These are phyloP conservation scores for Pteruthius melanotis DNA, from an alignment of 2,113 vertebrate genomes.

Conservation along the genomic window DNA sequence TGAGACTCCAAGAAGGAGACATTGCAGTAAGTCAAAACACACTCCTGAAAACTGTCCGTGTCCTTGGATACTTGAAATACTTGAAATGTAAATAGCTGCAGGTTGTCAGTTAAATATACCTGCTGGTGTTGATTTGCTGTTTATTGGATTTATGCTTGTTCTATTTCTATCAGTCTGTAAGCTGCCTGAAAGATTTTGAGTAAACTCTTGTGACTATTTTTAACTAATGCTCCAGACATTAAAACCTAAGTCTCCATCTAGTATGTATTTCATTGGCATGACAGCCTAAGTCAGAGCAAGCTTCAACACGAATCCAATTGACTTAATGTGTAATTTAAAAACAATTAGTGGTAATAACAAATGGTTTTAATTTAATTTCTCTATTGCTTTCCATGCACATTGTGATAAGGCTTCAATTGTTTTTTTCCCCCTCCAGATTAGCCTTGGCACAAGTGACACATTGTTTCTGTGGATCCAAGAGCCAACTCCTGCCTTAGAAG, in stretches of 20 bases:
- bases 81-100: background rate
- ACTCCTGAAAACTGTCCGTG: background rate
- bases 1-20: conserved; percentile 90
- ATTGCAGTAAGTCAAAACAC: conserved; percentile 82
- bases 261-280: background rate
- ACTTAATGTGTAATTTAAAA: conserved; percentile 68
- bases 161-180: conserved; percentile 9
- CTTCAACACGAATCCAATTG: conserved; percentile 43
- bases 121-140: background rate
- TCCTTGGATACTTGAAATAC: background rate
- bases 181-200: conserved; percentile 10
- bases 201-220: conserved; percentile 27
- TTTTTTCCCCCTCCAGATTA: conserved; percentile 72
- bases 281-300: conserved; percentile 1
- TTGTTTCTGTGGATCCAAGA: conserved; percentile 90
- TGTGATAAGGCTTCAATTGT: conserved; percentile 54
- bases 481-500: conserved; percentile 84
- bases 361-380: conserved; percentile 71
- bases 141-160: background rate
- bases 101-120: background rate
- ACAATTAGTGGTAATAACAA: conserved; percentile 66
- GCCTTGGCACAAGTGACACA: conserved; percentile 93
- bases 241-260: background rate
- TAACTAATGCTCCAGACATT: background rate
- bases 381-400: conserved; percentile 47